Conservation (phyloP, 2,888 invertebrate genomes). For the Sclerodermus sp. region DNA sequence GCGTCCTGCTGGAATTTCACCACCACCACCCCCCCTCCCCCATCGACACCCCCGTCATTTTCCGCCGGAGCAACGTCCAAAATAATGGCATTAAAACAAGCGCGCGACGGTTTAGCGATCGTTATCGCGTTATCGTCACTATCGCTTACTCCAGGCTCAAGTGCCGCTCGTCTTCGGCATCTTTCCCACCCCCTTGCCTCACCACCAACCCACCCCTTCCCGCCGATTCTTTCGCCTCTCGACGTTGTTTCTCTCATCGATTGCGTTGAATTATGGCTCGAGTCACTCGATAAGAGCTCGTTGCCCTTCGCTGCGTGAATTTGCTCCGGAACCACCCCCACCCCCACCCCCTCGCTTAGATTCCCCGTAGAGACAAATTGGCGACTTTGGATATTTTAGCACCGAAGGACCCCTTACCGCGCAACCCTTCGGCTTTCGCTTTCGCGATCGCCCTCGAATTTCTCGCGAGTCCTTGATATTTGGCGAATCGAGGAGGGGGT, state of each 20-base stretch:
- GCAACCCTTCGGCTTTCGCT: too few relatives aligned
- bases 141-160: constrained; percentile 19
- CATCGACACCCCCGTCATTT: too few relatives aligned
- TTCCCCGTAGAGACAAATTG: background rate
- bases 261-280: too few relatives aligned
- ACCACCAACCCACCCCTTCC: too few relatives aligned
- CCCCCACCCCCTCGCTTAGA: background rate
- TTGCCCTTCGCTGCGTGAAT: background rate
- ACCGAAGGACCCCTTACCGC: too few relatives aligned
- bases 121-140: background rate
- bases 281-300: too few relatives aligned
- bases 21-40: too few relatives aligned
- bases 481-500: too few relatives aligned
- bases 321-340: background rate
- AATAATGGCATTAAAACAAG: background rate
- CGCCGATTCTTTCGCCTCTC: background rate
- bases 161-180: constrained; percentile 1
- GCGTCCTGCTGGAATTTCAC: too few relatives aligned
- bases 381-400: background rate
- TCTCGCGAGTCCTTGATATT: too few relatives aligned
- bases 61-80: background rate
- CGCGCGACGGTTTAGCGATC: background rate
- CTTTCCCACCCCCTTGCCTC: background rate
- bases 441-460: too few relatives aligned
- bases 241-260: background rate